A percentile compares a stretch with the other conserved stretches of the same genome.
Evolutionary conservation across 2,888 invertebrate species (phyloP).

Genomic region (Epiperipatus broadwayi): DNA sequence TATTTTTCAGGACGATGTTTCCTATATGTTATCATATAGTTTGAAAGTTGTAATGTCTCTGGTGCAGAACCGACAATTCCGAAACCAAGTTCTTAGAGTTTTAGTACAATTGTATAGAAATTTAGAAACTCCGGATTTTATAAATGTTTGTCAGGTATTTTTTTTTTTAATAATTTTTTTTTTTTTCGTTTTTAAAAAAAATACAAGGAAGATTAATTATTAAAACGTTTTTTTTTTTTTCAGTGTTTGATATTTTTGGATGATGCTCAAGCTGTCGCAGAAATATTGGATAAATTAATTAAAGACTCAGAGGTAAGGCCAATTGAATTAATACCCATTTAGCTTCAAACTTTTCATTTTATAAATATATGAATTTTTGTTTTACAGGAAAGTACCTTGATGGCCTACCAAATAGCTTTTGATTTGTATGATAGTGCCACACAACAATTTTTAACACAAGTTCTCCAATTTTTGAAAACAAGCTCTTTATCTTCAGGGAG

Average conservation of each 20-base stretch:
- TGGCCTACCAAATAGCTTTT: slow-evolving; percentile 97
- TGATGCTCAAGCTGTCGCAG: slow-evolving; percentile 76
- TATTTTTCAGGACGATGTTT: slow-evolving; percentile 48
- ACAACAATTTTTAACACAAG: slow-evolving; percentile 79
- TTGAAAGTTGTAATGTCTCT: slow-evolving; percentile 91
- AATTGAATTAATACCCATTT: slow-evolving; percentile 8
- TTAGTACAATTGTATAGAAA: slow-evolving; percentile 75
- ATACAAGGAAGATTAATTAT: slow-evolving; percentile 38
- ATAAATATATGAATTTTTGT: slow-evolving; percentile 26
- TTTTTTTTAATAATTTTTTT: not conserved
- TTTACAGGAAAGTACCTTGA: slow-evolving; percentile 50
- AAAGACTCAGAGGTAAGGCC: slow-evolving; percentile 42
- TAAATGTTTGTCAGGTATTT: slow-evolving; percentile 61
- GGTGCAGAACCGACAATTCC: slow-evolving; percentile 78
- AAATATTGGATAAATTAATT: slow-evolving; percentile 71
- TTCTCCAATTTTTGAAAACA: slow-evolving; percentile 56
- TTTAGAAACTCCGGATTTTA: slow-evolving; percentile 78
- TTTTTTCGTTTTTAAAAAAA: slow-evolving; percentile 95
- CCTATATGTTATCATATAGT: slow-evolving; percentile 78
- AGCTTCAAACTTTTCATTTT: slow-evolving; percentile 13
- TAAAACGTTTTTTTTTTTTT: slow-evolving; percentile 15
- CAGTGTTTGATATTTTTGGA: slow-evolving; percentile 92
- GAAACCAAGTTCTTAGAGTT: slow-evolving; percentile 68
- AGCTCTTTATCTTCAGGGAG: too few relatives aligned
- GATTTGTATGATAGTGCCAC: slow-evolving; percentile 98